These are phyloP conservation scores for Ferrisia virgata DNA, from an alignment of 2,888 invertebrate genomes.

Conservation along the genomic window DNA sequence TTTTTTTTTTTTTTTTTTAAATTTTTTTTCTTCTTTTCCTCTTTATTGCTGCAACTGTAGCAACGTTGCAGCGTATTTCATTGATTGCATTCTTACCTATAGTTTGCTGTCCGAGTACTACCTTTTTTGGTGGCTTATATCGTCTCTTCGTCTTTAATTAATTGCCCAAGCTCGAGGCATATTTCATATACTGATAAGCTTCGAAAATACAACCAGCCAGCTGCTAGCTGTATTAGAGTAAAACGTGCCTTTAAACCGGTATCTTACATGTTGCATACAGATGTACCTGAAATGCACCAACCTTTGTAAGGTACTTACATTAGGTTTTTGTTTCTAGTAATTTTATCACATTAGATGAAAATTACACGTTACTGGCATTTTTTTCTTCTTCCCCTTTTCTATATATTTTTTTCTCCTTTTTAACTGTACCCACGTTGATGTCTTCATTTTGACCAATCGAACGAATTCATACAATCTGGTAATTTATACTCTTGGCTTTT, in stretches of 20 bases:
- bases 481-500: not conserved
- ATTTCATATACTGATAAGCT: not conserved
- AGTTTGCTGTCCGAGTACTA: not conserved
- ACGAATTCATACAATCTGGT: not conserved
- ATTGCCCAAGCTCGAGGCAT: not conserved
- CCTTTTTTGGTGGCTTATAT: not conserved
- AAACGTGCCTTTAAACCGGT: no score
- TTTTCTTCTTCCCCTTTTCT: not conserved
- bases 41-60: not conserved
- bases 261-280: no score
- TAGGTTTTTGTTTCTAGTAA: not conserved
- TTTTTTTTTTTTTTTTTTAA: not conserved
- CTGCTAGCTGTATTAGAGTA: no score
- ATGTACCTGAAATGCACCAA: no score
- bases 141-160: not conserved
- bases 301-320: not conserved
- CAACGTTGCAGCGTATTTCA: not conserved
- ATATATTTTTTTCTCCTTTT: not conserved
- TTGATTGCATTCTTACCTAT: conserved; percentile 2
- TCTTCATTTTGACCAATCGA: not conserved
- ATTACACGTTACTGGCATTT: not conserved
- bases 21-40: not conserved
- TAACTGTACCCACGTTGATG: not conserved
- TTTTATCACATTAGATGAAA: conserved; percentile 4
- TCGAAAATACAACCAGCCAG: not conserved